Percentiles rank a stretch among this genome's conserved stretches.
Conservation (phyloP, 2,888 invertebrate genomes). For the Tenthredo scrophulariae region DNA sequence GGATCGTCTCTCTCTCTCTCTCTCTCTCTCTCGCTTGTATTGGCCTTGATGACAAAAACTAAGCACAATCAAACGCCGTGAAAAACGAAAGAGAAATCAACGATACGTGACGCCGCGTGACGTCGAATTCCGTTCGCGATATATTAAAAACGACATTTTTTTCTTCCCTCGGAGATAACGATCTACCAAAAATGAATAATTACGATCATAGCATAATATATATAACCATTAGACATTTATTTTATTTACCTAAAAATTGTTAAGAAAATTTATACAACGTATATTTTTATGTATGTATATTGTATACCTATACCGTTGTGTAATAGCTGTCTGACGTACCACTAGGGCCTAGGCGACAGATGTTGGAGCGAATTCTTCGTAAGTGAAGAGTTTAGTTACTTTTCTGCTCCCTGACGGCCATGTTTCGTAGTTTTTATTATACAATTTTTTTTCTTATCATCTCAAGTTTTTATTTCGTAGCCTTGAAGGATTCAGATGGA, state of each 20-base stretch:
- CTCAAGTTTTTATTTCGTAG: constrained; percentile 15
- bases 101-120: neutral
- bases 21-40: neutral
- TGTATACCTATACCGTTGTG: neutral
- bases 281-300: neutral
- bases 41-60: constrained; percentile 37
- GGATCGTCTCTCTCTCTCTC: neutral
- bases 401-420: neutral
- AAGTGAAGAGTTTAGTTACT: constrained; percentile 13
- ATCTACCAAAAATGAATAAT: neutral
- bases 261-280: neutral
- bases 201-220: neutral
- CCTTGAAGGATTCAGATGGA: constrained; percentile 25
- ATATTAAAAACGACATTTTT: neutral
- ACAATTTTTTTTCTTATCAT: neutral
- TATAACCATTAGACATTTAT: neutral
- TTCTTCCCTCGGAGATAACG: neutral
- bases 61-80: constrained; percentile 29
- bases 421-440: neutral
- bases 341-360: constrained; percentile 24
- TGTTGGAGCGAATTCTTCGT: constrained; percentile 34
- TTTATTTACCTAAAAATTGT: neutral
- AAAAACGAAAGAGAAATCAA: neutral
- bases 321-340: neutral
- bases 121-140: neutral